These are phyloP conservation scores for Stichopus horrens DNA, from an alignment of 53 echinoderm and acorn worm species.

Conservation along the genomic window DNA sequence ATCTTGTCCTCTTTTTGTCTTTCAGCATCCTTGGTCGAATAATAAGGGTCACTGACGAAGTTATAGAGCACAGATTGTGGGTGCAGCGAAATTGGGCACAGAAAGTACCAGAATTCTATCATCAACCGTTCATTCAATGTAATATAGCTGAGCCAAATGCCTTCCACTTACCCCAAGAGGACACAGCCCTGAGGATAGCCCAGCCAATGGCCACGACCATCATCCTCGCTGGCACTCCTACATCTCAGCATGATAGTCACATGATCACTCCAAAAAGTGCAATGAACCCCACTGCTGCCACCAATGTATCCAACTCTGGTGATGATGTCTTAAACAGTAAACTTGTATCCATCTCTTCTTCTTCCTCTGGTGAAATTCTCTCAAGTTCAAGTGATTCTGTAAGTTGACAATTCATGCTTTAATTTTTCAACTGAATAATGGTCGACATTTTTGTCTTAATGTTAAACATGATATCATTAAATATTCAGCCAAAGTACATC, in stretches of 20 bases:
- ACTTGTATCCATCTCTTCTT: constrained; percentile 52
- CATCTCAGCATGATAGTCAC: constrained; percentile 22
- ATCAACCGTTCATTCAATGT: background rate
- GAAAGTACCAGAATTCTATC: constrained; percentile 47
- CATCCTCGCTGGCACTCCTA: constrained; percentile 6
- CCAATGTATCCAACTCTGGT: constrained; percentile 40
- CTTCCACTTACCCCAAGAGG: constrained; percentile 53
- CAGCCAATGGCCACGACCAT: constrained; percentile 29
- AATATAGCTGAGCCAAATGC: constrained; percentile 13
- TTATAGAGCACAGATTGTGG: constrained; percentile 85
- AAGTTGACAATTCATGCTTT: constrained; percentile 38
- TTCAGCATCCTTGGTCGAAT: constrained; percentile 91
- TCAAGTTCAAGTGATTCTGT: constrained; percentile 94
- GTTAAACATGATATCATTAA: no score
- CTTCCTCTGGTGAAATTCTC: constrained; percentile 76
- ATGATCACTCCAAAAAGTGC: constrained; percentile 11
- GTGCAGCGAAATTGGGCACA: constrained; percentile 82
- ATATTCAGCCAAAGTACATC: no score
- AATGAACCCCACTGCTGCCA: constrained; percentile 20
- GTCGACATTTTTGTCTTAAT: no score
- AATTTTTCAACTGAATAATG: no score
- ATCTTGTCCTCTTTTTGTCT: background rate
- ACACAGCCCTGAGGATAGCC: constrained; percentile 79
- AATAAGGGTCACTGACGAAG: constrained; percentile 92
- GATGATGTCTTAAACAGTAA: constrained; percentile 1